These are phyloP conservation scores for Myiothlypis coronata DNA, from an alignment of 2,797 vertebrate genomes.

Conservation along the genomic window DNA sequence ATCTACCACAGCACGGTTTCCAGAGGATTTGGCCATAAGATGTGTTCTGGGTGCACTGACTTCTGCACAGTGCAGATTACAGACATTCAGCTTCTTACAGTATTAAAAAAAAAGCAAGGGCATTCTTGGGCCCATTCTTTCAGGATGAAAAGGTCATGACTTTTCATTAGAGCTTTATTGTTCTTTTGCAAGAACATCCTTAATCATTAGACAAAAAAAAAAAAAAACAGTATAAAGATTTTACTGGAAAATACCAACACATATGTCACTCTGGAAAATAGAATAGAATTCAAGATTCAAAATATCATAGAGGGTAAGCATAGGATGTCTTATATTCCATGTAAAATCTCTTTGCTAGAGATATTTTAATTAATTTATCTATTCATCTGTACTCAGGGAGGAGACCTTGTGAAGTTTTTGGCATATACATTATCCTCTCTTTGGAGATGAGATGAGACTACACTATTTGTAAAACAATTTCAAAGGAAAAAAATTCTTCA, in stretches of 20 bases:
- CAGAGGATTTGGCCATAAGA: neutral
- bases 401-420: neutral
- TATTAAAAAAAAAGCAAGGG: neutral
- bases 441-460: neutral
- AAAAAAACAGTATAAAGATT: neutral
- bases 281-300: neutral
- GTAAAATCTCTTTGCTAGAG: neutral
- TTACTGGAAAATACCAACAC: neutral
- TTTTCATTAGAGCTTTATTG: neutral
- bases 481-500: neutral
- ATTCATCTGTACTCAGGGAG: neutral
- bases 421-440: neutral
- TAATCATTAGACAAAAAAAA: neutral
- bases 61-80: neutral
- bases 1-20: neutral
- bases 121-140: neutral
- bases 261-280: neutral
- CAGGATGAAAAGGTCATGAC: neutral
- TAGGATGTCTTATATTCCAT: neutral
- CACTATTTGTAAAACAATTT: neutral
- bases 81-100: neutral
- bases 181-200: neutral
- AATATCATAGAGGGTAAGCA: neutral
- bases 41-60: neutral
- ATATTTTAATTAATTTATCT: neutral